These are phyloP conservation scores for Patella vulgata DNA, from an alignment of 1,140 invertebrate species.

Conservation along the genomic window DNA sequence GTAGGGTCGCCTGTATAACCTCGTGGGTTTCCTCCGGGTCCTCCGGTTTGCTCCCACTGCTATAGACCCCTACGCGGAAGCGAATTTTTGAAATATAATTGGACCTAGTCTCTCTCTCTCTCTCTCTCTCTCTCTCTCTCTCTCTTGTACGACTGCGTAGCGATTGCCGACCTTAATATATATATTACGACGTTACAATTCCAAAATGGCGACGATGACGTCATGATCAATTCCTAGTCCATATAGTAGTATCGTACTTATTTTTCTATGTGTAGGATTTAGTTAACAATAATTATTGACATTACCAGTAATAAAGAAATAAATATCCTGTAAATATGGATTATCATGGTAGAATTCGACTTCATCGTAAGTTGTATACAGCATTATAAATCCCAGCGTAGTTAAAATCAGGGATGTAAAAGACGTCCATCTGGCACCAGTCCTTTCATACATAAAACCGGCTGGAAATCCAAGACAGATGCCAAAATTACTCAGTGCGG, in stretches of 20 bases:
- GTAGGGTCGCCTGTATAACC: too few species aligned
- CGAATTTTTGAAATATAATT: too few species aligned
- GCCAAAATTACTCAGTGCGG: neutral
- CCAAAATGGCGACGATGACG: neutral
- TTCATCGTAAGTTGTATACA: neutral
- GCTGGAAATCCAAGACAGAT: constrained; percentile 2
- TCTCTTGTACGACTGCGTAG: neutral
- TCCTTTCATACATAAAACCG: neutral
- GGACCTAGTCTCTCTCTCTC: too few species aligned
- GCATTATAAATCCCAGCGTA: neutral
- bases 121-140: neutral
- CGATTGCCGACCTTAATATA: neutral
- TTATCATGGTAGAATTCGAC: constrained; percentile 1
- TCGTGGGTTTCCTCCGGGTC: too few species aligned
- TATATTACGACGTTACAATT: neutral
- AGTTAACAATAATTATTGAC: neutral
- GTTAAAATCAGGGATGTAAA: constrained; percentile 1
- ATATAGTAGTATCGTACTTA: neutral
- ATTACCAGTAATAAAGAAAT: constrained; percentile 4
- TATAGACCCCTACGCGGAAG: too few species aligned
- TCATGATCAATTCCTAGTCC: too few species aligned
- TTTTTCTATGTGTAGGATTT: neutral
- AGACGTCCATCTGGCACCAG: neutral
- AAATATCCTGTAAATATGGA: neutral
- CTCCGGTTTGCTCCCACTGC: too few species aligned